Evolutionary conservation across 2,797 vertebrate species (phyloP), one percentile per base, ranked within the genome.

Genomic region (Todus mexicanus): DNA sequence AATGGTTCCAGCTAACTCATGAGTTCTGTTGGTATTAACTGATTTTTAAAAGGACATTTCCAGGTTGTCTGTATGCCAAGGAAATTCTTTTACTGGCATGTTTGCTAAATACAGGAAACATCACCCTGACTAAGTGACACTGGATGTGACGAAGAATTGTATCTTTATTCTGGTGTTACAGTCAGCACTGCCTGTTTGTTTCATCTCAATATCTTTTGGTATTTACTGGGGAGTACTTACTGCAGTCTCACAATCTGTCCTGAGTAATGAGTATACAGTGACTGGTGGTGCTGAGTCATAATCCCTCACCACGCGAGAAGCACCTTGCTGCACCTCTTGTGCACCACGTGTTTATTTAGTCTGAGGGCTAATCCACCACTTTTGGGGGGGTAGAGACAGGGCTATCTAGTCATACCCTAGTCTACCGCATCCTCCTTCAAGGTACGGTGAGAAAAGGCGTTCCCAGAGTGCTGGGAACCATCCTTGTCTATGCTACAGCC

Each of bases 11-110:
- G 96, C 95, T 93, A 96, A 94, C 97, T 94, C 94, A 60, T 96
- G 96, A 93, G 69, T 96, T 95, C 98, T 98, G 96, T 96, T 97
- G 98, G 97, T 98, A 97, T 98, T 98, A 98, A 95, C 95, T 97
- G 97, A 96, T 97, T 98, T 91, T 98, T 94, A 79, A 96, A 97
- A 97, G 96, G 97, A 97, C 96, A 84, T 95, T 96, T 97, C 97
- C 97, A 96, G 4, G 72, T 96, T 96, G 95, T 93, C 87, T 14
- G 7, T 72, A 81, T 97, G 97, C 97, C 97, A 97, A 97, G 97
- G 95, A 98, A 98, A 97, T 97, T 97, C 97, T 96, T 97, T 96
- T 94, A 94, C 95, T 95, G 96, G 96, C 83, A 83, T 97, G 97
- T 97, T 96, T 81, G 79, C 93, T 64, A 94, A 95, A 92, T 92